Evolutionary conservation across 2,888 invertebrate species (phyloP).

Genomic region (Drosophila limbata): DNA sequence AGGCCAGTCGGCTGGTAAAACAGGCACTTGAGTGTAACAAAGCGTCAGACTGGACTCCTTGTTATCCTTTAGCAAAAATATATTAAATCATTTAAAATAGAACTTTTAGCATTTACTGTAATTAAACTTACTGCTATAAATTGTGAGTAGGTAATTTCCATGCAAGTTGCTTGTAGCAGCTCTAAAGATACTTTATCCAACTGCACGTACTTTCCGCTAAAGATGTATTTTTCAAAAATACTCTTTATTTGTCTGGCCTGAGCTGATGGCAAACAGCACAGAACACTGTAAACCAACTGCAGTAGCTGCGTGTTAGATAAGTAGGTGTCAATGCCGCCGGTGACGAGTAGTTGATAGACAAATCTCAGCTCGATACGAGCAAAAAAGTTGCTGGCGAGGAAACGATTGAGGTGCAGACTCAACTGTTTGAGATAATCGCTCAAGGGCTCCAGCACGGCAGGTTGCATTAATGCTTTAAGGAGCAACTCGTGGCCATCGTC

Average conservation of each 20-base stretch:
- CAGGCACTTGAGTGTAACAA: constrained; percentile 87
- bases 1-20: constrained; percentile 93
- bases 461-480: constrained; percentile 69
- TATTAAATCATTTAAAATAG: neutral
- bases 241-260: constrained; percentile 87
- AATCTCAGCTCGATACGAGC: constrained; percentile 88
- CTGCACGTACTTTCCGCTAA: constrained; percentile 87
- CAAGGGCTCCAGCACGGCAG: constrained; percentile 75
- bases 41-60: constrained; percentile 85
- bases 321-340: constrained; percentile 76
- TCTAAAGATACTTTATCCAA: constrained; percentile 86
- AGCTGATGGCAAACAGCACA: constrained; percentile 87
- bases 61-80: constrained; percentile 68
- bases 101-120: neutral
- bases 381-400: constrained; percentile 84
- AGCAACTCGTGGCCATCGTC: constrained; percentile 61
- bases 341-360: constrained; percentile 79
- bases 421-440: constrained; percentile 71
- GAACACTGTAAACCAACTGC: constrained; percentile 87
- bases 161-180: constrained; percentile 86
- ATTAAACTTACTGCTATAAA: constrained; percentile 76
- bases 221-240: constrained; percentile 87
- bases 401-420: constrained; percentile 65
- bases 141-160: constrained; percentile 86
- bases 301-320: constrained; percentile 72